A percentile compares a stretch with the other conserved stretches of the same genome.
phyloP scores from a whole-genome alignment of 2,797 vertebrate genomes.

The Paguma larvata region DNA sequence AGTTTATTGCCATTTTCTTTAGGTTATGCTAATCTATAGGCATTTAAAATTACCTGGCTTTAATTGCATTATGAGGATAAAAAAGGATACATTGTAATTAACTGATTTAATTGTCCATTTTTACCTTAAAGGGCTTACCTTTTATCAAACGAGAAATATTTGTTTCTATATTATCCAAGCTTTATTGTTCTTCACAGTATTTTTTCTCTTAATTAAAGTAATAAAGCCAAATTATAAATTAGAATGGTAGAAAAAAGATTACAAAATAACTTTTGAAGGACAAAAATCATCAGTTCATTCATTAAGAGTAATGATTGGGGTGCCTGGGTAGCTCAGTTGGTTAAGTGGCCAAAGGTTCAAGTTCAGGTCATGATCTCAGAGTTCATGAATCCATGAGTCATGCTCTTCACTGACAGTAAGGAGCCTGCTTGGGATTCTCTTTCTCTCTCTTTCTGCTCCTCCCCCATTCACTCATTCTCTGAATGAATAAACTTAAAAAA shows the following conservation, averaged over 20 bases:
- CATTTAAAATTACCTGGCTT: not conserved
- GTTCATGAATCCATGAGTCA: too few relatives aligned
- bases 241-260: not conserved
- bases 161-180: not conserved
- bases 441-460: too few relatives aligned
- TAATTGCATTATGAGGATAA: not conserved
- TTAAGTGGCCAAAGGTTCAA: too few relatives aligned
- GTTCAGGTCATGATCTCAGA: too few relatives aligned
- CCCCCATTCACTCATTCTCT: too few relatives aligned
- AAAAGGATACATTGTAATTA: slow-evolving; percentile 42
- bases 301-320: not conserved
- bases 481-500: too few relatives aligned
- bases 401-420: too few relatives aligned
- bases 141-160: not conserved
- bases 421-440: too few relatives aligned
- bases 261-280: not conserved
- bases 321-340: too few relatives aligned
- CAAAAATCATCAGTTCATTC: not conserved
- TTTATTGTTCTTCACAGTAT: not conserved
- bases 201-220: not conserved
- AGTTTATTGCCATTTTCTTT: not conserved
- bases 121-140: slow-evolving; percentile 20
- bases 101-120: slow-evolving; percentile 31
- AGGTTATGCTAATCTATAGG: not conserved
- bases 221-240: not conserved